Evolutionary conservation across 2,113 vertebrate species (phyloP).

Genomic region (Labeo rohita): DNA sequence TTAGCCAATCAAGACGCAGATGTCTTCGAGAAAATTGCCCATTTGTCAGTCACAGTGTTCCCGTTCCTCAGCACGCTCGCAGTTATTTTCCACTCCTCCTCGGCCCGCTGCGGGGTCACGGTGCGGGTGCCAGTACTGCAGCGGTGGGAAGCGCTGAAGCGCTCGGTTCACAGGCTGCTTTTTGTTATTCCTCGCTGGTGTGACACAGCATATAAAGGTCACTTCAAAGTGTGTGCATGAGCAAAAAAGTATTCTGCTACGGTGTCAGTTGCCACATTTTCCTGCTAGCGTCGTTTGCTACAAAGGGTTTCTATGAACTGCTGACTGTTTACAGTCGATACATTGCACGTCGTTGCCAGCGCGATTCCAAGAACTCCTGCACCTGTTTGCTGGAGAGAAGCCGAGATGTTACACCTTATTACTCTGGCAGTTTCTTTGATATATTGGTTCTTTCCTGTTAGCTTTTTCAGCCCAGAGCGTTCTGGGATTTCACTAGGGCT

Average conservation of each 20-base stretch:
- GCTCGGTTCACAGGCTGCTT: slow-evolving; percentile 51
- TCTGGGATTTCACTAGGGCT: slow-evolving; percentile 9
- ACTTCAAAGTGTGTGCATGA: slow-evolving; percentile 41
- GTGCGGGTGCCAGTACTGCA: slow-evolving; percentile 44
- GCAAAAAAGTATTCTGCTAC: slow-evolving; percentile 17
- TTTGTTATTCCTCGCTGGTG: slow-evolving; percentile 38
- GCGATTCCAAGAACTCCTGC: slow-evolving; percentile 45
- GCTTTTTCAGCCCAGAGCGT: slow-evolving; percentile 20
- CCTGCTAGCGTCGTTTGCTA: slow-evolving; percentile 18
- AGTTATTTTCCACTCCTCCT: slow-evolving; percentile 14
- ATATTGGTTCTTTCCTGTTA: slow-evolving; percentile 21
- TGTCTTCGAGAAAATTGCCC: slow-evolving; percentile 27
- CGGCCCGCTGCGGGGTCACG: slow-evolving; percentile 25
- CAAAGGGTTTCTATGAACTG: slow-evolving; percentile 43
- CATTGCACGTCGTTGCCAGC: slow-evolving; percentile 7
- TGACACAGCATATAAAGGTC: slow-evolving; percentile 50
- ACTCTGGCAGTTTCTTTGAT: not conserved
- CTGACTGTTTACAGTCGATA: slow-evolving; percentile 43
- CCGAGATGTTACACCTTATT: slow-evolving; percentile 33
- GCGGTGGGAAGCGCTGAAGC: slow-evolving; percentile 47
- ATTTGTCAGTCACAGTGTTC: slow-evolving; percentile 4
- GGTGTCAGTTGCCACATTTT: slow-evolving; percentile 28
- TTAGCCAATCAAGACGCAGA: slow-evolving; percentile 13
- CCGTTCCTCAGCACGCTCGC: not conserved
- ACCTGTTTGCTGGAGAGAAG: slow-evolving; percentile 39